Base-by-base conservation (phyloP, 2,888 invertebrate genomes). In the Folsomia candida region DNA sequence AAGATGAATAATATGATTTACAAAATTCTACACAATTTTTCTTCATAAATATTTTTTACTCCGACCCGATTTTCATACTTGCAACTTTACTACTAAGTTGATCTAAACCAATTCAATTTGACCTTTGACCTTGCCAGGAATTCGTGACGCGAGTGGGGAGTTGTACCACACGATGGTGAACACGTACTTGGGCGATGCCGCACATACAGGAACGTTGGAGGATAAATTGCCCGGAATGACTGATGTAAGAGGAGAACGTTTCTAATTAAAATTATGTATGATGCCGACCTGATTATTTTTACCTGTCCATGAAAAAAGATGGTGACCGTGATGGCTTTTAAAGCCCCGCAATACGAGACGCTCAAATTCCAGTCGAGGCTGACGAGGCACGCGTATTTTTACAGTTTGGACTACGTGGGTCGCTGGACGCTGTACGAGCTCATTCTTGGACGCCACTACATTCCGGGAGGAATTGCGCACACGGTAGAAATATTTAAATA, bases 221-320 rank as follows among this genome's bases (percentile, higher is more conserved):
- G 61, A 73, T 2, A 75, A 73, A 69, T 67, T 77, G 58, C 77
- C 77, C 11, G 77, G 77, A 60, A 54, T 75, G 25, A 59, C 75
- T 69, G 77, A 77, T 68, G 77, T 77, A 69, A 51, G 60, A 37
- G 4, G 37, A 9, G 37, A 37, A 37, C 4, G 4, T 37, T 9
- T 37, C 37, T 37, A 9, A 37, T 37, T 14, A 37, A 37, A 37
- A 14, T 37, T 37, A 37, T 37, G 37, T 14, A 14, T n/a, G n/a
- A n/a, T n/a, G n/a, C n/a, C n/a, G n/a, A n/a, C n/a, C n/a, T n/a
- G n/a, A n/a, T n/a, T n/a, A n/a, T n/a, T n/a, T n/a, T n/a, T n/a
- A n/a, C n/a, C n/a, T n/a, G n/a, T n/a, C n/a, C n/a, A n/a, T n/a
- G n/a, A n/a, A n/a, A n/a, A n/a, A 37, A 63, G 27, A 69, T 62